Evolutionary conservation across 2,888 invertebrate species (phyloP).

Genomic region (Pristionchus maxplancki): DNA sequence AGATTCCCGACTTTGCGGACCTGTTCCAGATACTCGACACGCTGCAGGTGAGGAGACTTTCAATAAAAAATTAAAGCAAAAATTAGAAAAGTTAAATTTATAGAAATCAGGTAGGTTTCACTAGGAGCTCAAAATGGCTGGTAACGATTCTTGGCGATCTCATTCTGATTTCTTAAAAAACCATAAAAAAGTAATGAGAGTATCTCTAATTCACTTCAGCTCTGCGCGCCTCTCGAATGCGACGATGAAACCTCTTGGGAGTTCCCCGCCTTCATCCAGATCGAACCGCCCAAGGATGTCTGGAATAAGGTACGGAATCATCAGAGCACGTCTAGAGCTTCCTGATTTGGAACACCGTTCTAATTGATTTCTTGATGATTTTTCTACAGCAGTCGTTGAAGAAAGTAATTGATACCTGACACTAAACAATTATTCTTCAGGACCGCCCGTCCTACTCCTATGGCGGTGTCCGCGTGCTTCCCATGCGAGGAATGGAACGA

Average conservation of each 20-base stretch:
- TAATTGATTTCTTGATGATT: not conserved
- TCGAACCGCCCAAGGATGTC: conserved; percentile 69
- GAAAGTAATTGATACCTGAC: too few relatives aligned
- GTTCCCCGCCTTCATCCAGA: conserved; percentile 84
- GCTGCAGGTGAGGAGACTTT: conserved; percentile 82
- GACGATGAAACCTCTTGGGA: conserved; percentile 82
- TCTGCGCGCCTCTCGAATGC: conserved; percentile 67
- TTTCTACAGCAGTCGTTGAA: too few relatives aligned
- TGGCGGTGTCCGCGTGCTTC: conserved; percentile 77
- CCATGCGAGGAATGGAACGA: conserved; percentile 81
- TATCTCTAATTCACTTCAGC: too few relatives aligned
- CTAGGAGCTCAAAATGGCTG: too few relatives aligned
- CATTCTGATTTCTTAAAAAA: too few relatives aligned
- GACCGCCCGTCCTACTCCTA: conserved; percentile 78
- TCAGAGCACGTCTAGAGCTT: too few relatives aligned
- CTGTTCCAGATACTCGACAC: conserved; percentile 85
- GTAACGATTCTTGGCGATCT: too few relatives aligned
- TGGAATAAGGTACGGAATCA: conserved; percentile 60
- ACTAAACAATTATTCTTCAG: too few relatives aligned
- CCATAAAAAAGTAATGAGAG: too few relatives aligned
- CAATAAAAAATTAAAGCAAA: conserved; percentile 69
- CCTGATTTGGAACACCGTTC: too few relatives aligned
- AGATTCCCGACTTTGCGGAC: conserved; percentile 84
- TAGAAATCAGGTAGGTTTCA: too few relatives aligned
- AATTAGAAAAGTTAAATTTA: too few relatives aligned